Evolutionary conservation across 2,113 vertebrate genomes (phyloP).

Genomic region (Macroglossus sobrinus): DNA sequence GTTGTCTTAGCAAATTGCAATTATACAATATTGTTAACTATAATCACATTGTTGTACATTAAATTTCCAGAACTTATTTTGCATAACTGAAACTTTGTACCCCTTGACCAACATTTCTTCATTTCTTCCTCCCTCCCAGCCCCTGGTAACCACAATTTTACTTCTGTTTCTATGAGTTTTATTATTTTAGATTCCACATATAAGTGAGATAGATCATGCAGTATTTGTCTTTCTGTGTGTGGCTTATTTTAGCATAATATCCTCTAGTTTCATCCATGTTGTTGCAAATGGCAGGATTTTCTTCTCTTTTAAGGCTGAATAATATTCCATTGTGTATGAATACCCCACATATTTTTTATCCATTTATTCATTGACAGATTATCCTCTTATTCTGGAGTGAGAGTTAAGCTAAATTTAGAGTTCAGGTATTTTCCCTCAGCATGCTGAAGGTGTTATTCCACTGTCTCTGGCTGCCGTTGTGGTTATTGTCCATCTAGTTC

Average conservation of each 20-base stretch:
- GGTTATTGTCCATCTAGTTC: background rate
- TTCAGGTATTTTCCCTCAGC: background rate
- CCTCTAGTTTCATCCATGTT: background rate
- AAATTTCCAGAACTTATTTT: background rate
- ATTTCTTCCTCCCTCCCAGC: background rate
- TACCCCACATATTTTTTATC: background rate
- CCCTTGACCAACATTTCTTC: background rate
- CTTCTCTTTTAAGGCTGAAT: background rate
- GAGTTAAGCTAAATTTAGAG: background rate
- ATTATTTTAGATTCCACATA: background rate
- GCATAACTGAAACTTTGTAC: background rate
- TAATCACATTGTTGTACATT: background rate
- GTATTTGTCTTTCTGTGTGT: background rate
- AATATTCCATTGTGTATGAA: background rate
- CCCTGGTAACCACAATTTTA: background rate
- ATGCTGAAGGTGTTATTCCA: background rate
- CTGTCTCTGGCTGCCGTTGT: background rate
- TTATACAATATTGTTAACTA: background rate
- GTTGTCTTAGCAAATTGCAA: background rate
- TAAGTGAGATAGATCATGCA: background rate
- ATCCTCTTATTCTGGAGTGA: background rate
- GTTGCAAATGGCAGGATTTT: background rate
- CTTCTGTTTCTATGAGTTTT: background rate
- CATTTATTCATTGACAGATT: background rate
- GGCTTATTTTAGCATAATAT: background rate